Percentiles rank a stretch among this genome's conserved stretches.
Conservation (phyloP, 2,797 vertebrate species). For the Thaleichthys pacificus region DNA sequence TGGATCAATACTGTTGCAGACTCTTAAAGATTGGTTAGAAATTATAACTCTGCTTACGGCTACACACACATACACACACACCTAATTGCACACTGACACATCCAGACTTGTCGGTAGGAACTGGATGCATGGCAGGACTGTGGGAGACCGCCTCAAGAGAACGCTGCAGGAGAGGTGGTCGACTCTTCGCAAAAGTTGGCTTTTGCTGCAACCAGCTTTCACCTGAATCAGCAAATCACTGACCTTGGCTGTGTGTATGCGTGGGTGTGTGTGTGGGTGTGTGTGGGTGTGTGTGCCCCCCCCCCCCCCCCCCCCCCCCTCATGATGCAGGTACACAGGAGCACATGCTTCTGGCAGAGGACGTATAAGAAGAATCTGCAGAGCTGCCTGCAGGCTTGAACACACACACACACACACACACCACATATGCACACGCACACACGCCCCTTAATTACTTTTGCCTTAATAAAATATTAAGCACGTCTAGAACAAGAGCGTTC, state of each 20-base stretch:
- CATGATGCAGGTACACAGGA: background rate
- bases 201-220: conserved; percentile 58
- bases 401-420: background rate
- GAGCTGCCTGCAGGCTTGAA: background rate
- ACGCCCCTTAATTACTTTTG: background rate
- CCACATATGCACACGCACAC: background rate
- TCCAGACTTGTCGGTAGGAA: conserved; percentile 7
- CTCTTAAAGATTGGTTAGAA: conserved; percentile 36
- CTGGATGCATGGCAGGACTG: conserved; percentile 8
- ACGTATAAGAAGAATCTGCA: background rate
- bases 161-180: conserved; percentile 47
- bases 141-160: conserved; percentile 33
- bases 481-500: background rate
- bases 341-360: background rate
- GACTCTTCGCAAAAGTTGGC: conserved; percentile 59
- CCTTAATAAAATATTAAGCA: background rate
- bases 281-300: background rate
- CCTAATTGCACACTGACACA: background rate
- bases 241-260: conserved; percentile 52
- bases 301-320: too few species aligned
- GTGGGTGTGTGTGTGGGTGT: conserved; percentile 27
- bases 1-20: conserved; percentile 48
- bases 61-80: background rate
- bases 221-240: conserved; percentile 61
- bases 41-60: conserved; percentile 47